Conservation (phyloP, 2,888 invertebrate species). For the Pristionchus arcanus region DNA sequence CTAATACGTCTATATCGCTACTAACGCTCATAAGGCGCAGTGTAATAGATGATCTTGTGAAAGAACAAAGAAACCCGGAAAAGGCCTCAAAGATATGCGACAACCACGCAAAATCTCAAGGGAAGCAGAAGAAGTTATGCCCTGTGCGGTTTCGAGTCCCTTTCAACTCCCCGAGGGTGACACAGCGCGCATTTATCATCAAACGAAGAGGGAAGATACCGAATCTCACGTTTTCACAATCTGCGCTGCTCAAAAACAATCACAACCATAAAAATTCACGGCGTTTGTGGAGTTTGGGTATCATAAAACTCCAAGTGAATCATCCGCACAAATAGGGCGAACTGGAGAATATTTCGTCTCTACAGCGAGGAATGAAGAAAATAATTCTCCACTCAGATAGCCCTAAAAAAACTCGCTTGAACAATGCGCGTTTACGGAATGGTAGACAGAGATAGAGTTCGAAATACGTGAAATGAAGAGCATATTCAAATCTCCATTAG, state of each 20-base stretch:
- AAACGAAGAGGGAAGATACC: not conserved
- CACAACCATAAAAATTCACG: not conserved
- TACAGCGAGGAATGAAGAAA: too few species aligned
- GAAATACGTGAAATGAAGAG: not conserved
- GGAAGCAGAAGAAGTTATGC: not conserved
- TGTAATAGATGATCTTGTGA: not conserved
- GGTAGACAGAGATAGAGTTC: not conserved
- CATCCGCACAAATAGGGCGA: not conserved
- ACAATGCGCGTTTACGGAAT: too few species aligned
- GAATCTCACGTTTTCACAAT: not conserved
- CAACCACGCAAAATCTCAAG: not conserved
- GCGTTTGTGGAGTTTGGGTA: not conserved
- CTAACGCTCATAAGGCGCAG: too few species aligned
- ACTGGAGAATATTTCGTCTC: too few species aligned
- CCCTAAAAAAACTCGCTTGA: too few species aligned
- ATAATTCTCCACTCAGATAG: too few species aligned
- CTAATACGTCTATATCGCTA: too few species aligned
- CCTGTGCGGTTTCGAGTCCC: not conserved
- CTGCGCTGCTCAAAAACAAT: too few species aligned
- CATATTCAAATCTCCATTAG: not conserved
- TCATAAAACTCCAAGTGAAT: not conserved
- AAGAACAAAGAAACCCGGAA: slow-evolving; percentile 20
- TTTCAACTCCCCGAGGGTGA: slow-evolving; percentile 23
- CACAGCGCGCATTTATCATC: not conserved
- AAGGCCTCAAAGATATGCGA: not conserved